Percentiles rank a stretch among this genome's conserved stretches.
Evolutionary conservation across 2,797 vertebrate species (phyloP).

Genomic region (Xiphorhynchus erythropygius): DNA sequence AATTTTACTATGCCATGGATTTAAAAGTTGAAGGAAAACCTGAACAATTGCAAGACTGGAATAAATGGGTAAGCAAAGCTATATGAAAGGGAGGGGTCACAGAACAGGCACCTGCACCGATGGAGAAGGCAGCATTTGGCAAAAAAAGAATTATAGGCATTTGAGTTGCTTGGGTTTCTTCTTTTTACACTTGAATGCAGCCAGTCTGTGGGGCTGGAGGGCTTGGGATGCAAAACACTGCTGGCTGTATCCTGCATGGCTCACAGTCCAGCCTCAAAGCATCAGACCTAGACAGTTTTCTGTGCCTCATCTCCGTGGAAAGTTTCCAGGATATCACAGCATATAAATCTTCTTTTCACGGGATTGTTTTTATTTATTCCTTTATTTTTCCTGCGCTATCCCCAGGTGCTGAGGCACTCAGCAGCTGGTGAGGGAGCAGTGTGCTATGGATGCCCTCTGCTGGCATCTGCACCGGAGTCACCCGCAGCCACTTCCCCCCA

Average conservation of each 20-base stretch:
- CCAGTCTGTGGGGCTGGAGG: neutral
- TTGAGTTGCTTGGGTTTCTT: neutral
- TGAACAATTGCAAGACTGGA: neutral
- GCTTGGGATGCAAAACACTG: neutral
- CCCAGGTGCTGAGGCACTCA: neutral
- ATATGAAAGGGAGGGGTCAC: accelerated
- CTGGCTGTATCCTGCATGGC: neutral
- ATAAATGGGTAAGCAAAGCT: neutral
- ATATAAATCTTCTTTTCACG: neutral
- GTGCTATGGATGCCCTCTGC: conserved; percentile 38
- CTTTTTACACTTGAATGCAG: neutral
- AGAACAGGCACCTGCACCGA: neutral
- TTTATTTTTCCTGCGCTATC: neutral
- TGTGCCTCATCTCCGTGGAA: neutral
- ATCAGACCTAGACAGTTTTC: neutral
- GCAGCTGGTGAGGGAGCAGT: neutral
- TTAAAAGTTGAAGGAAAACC: neutral
- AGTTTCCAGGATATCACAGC: neutral
- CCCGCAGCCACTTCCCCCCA: accelerated
- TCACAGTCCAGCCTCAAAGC: neutral
- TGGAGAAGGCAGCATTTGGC: neutral
- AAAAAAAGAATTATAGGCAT: neutral
- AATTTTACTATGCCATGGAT: neutral
- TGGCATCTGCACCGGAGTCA: accelerated
- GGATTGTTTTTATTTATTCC: neutral